Conservation (phyloP, 2,113 vertebrate species). For the Spilogale gracilis region DNA sequence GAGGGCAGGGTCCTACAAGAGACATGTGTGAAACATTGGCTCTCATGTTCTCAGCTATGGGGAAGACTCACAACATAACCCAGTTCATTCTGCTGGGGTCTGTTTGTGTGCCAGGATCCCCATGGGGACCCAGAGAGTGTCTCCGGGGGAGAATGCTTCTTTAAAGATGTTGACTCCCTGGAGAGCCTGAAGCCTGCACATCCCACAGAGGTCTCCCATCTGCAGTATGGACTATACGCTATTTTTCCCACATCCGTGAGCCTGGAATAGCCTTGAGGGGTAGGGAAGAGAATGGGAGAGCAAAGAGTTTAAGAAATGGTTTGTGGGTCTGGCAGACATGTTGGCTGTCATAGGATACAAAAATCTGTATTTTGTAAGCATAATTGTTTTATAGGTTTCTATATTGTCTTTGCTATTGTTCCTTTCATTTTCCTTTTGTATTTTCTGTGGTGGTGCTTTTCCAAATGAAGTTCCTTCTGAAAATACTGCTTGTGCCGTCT, state of each 20-base stretch:
- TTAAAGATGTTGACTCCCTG: background rate
- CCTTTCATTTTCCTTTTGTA: constrained; percentile 7
- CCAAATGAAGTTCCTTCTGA: constrained; percentile 43
- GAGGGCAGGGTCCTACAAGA: background rate
- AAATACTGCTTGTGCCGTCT: constrained; percentile 41
- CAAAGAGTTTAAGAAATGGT: background rate
- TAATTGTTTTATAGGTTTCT: constrained; percentile 21
- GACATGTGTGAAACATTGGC: background rate
- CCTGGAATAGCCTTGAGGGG: background rate
- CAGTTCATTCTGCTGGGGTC: background rate
- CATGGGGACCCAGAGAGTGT: background rate
- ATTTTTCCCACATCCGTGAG: background rate
- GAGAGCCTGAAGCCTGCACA: background rate
- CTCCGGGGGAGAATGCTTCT: background rate
- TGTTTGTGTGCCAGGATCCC: background rate
- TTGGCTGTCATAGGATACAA: background rate
- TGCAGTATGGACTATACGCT: background rate
- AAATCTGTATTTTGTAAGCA: background rate
- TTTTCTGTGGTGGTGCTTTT: constrained; percentile 25
- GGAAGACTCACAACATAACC: background rate
- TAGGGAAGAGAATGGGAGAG: background rate
- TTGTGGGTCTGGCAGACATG: background rate
- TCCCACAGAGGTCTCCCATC: background rate
- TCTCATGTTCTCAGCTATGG: background rate
- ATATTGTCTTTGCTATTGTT: constrained; percentile 39